Evolutionary conservation across 2,797 vertebrate species (phyloP).

Genomic region (Urosaurus nigricauda): DNA sequence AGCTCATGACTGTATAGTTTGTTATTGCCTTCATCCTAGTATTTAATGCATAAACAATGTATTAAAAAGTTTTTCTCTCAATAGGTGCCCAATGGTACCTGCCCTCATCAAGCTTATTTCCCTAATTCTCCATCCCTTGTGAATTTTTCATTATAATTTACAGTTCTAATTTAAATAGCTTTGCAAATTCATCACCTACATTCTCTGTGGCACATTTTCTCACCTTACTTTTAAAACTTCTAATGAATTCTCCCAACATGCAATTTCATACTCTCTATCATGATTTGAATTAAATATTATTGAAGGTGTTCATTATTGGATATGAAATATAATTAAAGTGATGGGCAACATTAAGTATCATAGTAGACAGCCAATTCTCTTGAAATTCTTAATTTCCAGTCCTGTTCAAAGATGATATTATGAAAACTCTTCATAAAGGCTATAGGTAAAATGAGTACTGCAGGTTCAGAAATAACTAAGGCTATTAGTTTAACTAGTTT

Average conservation of each 20-base stretch:
- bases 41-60: slow-evolving; percentile 66
- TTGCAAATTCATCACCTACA: slow-evolving; percentile 77
- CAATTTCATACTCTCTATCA: slow-evolving; percentile 76
- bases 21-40: slow-evolving; percentile 21
- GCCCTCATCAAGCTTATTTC: slow-evolving; percentile 74
- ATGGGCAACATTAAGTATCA: slow-evolving; percentile 69
- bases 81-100: slow-evolving; percentile 68
- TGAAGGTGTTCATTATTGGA: slow-evolving; percentile 78
- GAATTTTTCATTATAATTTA: slow-evolving; percentile 78
- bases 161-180: slow-evolving; percentile 82
- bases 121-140: slow-evolving; percentile 76
- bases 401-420: slow-evolving; percentile 64
- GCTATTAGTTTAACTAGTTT: background rate
- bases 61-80: slow-evolving; percentile 60
- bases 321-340: slow-evolving; percentile 77
- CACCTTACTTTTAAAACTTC: slow-evolving; percentile 79
- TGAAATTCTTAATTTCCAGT: slow-evolving; percentile 67
- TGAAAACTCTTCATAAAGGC: slow-evolving; percentile 59
- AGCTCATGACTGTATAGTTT: slow-evolving; percentile 43
- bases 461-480: background rate
- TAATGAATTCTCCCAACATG: slow-evolving; percentile 79
- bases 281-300: slow-evolving; percentile 81
- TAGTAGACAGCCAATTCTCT: slow-evolving; percentile 59
- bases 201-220: slow-evolving; percentile 80
- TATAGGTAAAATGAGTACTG: slow-evolving; percentile 68